Evolutionary conservation across 2,797 vertebrate genomes (phyloP).

Genomic region (Serranus cabrilla): DNA sequence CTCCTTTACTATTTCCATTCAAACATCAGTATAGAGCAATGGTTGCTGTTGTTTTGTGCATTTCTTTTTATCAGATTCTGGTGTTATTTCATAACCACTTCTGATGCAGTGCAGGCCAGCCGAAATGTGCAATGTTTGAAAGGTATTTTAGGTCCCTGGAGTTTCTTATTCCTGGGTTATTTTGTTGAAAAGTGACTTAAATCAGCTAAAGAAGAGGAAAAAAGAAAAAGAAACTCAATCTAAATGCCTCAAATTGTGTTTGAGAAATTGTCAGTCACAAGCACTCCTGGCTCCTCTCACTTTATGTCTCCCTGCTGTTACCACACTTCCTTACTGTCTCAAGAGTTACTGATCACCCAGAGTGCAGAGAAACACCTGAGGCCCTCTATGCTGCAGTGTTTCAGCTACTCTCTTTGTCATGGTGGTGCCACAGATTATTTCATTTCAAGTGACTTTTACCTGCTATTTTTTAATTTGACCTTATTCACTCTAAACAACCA

Average conservation of each 20-base stretch:
- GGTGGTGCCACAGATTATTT: neutral
- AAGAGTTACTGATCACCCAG: conserved; percentile 20
- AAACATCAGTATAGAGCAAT: neutral
- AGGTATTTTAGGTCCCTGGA: neutral
- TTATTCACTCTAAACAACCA: neutral
- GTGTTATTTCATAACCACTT: neutral
- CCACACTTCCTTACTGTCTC: neutral
- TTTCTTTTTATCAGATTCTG: neutral
- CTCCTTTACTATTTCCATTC: neutral
- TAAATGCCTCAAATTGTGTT: conserved; percentile 4
- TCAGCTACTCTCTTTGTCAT: neutral
- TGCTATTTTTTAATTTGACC: neutral
- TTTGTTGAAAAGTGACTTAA: neutral
- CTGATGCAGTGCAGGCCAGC: neutral
- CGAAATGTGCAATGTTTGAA: neutral
- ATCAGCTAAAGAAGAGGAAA: neutral
- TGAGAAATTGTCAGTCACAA: conserved; percentile 22
- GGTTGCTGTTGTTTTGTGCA: neutral
- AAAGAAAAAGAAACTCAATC: neutral
- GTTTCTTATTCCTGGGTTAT: neutral
- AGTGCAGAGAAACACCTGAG: conserved; percentile 28
- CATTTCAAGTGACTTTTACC: neutral
- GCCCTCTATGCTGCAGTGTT: conserved; percentile 8
- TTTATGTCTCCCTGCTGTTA: conserved; percentile 16
- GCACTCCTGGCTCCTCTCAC: neutral